Percentiles rank a stretch among this genome's conserved stretches.
phyloP scores from a whole-genome alignment of 1,140 invertebrate species.

The Planococcus citri region DNA sequence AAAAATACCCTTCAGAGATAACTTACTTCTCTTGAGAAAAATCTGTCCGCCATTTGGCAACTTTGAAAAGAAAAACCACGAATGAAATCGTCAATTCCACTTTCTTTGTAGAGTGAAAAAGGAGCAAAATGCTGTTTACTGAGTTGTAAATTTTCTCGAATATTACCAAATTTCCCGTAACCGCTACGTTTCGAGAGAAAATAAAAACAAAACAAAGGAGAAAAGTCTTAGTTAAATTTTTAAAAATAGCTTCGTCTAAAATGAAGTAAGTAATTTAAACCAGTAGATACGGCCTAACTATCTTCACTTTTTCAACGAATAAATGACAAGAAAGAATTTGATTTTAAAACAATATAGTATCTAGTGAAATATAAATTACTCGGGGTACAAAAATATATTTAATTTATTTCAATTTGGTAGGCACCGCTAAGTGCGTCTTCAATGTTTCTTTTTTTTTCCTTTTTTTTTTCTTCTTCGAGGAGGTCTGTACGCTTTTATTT shows the following conservation, averaged over 20 bases:
- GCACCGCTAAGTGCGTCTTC: too few relatives aligned
- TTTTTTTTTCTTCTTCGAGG: too few relatives aligned
- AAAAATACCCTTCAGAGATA: background rate
- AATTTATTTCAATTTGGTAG: too few relatives aligned
- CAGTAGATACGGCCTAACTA: too few relatives aligned
- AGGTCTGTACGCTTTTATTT: too few relatives aligned
- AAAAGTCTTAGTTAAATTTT: background rate
- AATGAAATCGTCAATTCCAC: conserved; percentile 39
- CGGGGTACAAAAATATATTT: too few relatives aligned
- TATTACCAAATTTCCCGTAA: conserved; percentile 36
- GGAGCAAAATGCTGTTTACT: conserved; percentile 40
- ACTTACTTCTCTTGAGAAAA: conserved; percentile 40
- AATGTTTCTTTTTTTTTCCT: too few relatives aligned
- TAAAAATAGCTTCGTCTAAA: background rate
- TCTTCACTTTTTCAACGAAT: too few relatives aligned
- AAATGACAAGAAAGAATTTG: too few relatives aligned
- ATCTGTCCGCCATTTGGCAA: conserved; percentile 40
- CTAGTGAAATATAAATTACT: too few relatives aligned
- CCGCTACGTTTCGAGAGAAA: conserved; percentile 30
- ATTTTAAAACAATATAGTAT: too few relatives aligned
- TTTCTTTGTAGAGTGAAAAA: conserved; percentile 38
- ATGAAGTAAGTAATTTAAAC: background rate
- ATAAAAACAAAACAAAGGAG: conserved; percentile 1
- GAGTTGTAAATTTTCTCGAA: conserved; percentile 40
- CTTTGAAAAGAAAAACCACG: conserved; percentile 42